Conservation (phyloP, 2,797 vertebrate genomes). For the Bucorvus abyssinicus region DNA sequence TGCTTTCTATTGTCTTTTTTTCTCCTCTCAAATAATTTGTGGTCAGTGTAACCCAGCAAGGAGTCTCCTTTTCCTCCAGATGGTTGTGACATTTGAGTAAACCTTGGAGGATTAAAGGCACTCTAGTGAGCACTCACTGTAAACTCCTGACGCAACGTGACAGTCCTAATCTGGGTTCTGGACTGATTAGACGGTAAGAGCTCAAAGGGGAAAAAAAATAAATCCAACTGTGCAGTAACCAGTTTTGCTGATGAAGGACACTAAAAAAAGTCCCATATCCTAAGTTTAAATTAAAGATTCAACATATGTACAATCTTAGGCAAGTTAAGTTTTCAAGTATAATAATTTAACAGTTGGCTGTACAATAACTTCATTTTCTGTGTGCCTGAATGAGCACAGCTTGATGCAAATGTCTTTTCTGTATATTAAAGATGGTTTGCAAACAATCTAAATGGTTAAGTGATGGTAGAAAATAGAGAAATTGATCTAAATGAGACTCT, state of each 20-base stretch:
- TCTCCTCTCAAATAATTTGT: conserved; percentile 71
- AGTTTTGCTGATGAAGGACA: conserved; percentile 3
- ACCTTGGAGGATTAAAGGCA: conserved; percentile 78
- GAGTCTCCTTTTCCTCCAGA: conserved; percentile 76
- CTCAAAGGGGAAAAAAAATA: not conserved
- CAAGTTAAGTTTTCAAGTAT: not conserved
- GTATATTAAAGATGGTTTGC: conserved; percentile 70
- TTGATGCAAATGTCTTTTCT: conserved; percentile 60
- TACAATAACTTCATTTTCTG: conserved; percentile 24
- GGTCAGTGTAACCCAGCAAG: conserved; percentile 74
- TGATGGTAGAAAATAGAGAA: conserved; percentile 57
- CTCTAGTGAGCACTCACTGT: conserved; percentile 70
- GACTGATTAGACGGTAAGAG: conserved; percentile 68
- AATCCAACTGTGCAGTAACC: conserved; percentile 17
- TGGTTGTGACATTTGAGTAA: conserved; percentile 81
- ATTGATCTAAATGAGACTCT: conserved; percentile 48
- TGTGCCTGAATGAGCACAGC: conserved; percentile 72
- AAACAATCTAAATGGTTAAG: conserved; percentile 75
- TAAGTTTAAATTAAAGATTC: conserved; percentile 1
- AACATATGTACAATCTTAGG: not conserved
- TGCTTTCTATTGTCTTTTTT: conserved; percentile 51
- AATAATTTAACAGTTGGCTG: not conserved
- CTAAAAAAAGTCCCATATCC: not conserved
- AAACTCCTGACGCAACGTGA: conserved; percentile 77
- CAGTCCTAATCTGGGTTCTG: conserved; percentile 76